Evolutionary conservation across 2,797 vertebrate species (phyloP).

Genomic region (Cirrhinus molitorella): DNA sequence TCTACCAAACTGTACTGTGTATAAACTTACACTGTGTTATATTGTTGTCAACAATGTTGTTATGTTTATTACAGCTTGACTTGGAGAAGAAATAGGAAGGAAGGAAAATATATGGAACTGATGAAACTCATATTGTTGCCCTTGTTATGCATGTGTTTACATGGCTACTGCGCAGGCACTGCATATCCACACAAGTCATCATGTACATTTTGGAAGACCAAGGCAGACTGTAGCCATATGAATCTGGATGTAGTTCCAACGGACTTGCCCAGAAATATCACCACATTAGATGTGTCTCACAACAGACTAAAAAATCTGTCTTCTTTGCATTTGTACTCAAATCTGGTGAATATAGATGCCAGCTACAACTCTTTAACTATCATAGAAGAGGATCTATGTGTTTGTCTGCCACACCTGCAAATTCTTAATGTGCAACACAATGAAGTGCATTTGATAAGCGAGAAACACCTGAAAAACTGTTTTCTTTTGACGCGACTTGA

Average conservation of each 20-base stretch:
- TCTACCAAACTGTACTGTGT: not conserved
- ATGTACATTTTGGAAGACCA: conserved; percentile 73
- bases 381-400: conserved; percentile 81
- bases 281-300: conserved; percentile 87
- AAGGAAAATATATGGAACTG: conserved; percentile 28
- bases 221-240: conserved; percentile 91
- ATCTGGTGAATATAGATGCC: conserved; percentile 78
- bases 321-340: conserved; percentile 79
- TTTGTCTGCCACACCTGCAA: conserved; percentile 76
- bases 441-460: conserved; percentile 77
- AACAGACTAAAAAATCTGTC: conserved; percentile 81
- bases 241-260: conserved; percentile 82
- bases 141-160: conserved; percentile 26
- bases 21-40: not conserved
- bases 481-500: conserved; percentile 75
- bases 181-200: conserved; percentile 60
- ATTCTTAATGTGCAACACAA: conserved; percentile 86
- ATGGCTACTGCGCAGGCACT: not conserved
- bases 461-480: conserved; percentile 80
- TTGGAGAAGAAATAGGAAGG: not conserved
- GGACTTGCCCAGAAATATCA: conserved; percentile 87
- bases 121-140: conserved; percentile 23
- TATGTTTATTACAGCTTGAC: conserved; percentile 22
- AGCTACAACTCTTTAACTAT: conserved; percentile 86
- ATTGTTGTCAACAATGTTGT: not conserved